Base-by-base conservation (phyloP, 2,888 invertebrate species). In the Leptogaster cylindrica region DNA sequence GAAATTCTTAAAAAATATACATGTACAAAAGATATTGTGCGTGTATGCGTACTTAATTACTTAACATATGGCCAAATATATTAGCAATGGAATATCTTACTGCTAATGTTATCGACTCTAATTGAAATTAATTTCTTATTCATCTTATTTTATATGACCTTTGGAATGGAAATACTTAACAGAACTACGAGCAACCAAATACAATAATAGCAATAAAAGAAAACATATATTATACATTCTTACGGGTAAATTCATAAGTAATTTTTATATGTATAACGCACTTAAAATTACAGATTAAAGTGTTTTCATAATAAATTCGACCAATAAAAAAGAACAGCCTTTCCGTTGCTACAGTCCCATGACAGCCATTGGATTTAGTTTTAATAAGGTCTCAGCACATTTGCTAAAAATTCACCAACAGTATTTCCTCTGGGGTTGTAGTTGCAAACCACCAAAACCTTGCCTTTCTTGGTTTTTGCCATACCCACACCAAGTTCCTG, bases 381-480 rank as follows among this genome's bases (percentile, higher is more conserved):
- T 52, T 70, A 73, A 65, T 72, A 72, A 8, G 72, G 72, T 44
- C 74, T 71, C 12, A 70, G 58, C 4, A 75, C 75, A 71, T 75
- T 75, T 12, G 71, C 64, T 36, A 72, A 68, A 55, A 75, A 75
- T 36, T 75, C 74, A 3, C 75, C 75, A 8, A 74, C 70, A 31
- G 72, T 72, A 70, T 75, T 75, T 3, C 75, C 75, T 5, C 75
- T 71, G 23, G 75, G 74, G 71, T 73, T 70, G 68, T 75, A 75
- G 69, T 74, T 75, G 31, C 74, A 75, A 0, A 95, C 94, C 0
- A 95, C 91, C 73, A 91, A 91, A 1, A 91, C 85, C 77, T 90
- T 90, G 1, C 92, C 93, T 63, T 88, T 87, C 73, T 88, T 87
- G 73, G 87, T 88, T 74, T 88, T 84, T 0, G 90, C 88, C 75